Evolutionary conservation across 92 coral and sea anemone genomes (phyloP), one percentile per base, ranked within the genome.

Genomic region (Hydrozoanthus gracilis): DNA sequence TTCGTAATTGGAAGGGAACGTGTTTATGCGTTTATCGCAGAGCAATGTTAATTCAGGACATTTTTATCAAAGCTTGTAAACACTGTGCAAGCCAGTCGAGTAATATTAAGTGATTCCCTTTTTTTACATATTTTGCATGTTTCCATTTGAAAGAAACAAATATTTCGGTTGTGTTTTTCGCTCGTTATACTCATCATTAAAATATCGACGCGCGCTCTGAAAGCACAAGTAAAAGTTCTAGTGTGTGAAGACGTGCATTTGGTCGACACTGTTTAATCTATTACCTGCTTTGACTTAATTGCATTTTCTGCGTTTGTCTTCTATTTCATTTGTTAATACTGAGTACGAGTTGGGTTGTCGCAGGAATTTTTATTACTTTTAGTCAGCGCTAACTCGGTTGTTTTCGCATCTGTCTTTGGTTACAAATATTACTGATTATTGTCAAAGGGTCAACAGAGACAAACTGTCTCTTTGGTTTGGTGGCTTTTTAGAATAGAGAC

Each of bases 1-100:
- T 90, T 87, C 92, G 89, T 91, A 91, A 88, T 86, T 88, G 95
- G 93, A 95, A 86, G 75, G 65, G 83, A 84, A 74, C 92, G 93
- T 90, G 95, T 94, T 92, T 92, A 94, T 93, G 87, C 86, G 87
- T 90, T 89, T 85, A 89, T 73, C 83, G 82, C 64, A 77, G 86
- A 65, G 87, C 87, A 87, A 86, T 89, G 93, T 92, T 92, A 92
- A 92, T 92, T 89, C 89, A 79, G 79, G 69, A 88, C 83, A 87
- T 90, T 92, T 90, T 92, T 90, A 90, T 92, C 95, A 73, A 70
- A 82, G 79, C 86, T 83, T 77, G 95, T 82, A 87, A 92, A 92
- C 85, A 80, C 44, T 65, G n/a, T 4, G 20, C 58, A 18, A 50
- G 56, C 74, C 74, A 46, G 74, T 80, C 49, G 74, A 80, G 47